Conservation (phyloP, 1,140 invertebrate genomes). For the Scylla paramamosain region DNA sequence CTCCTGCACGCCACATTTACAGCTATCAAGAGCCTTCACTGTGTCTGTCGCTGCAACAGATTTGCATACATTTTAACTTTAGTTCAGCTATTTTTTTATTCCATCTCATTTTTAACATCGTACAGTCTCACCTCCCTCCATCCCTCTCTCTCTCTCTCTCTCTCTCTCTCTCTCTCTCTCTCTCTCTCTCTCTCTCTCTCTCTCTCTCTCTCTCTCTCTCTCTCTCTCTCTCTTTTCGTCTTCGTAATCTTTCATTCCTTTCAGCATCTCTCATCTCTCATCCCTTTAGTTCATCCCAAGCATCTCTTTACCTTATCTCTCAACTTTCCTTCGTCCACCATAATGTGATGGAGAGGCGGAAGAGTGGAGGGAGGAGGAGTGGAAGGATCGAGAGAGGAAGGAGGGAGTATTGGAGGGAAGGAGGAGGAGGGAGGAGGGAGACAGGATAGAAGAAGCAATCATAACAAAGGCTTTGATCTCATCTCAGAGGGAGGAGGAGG, state of each 20-base stretch:
- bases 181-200: neutral
- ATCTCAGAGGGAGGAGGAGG: too few species aligned
- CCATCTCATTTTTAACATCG: neutral
- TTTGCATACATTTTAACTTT: constrained; percentile 13
- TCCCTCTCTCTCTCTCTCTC: constrained; percentile 9
- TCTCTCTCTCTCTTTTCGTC: neutral
- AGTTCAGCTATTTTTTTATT: neutral
- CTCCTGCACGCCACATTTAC: neutral
- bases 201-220: constrained; percentile 19
- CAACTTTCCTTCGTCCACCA: neutral
- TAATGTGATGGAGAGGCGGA: neutral
- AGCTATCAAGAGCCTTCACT: neutral
- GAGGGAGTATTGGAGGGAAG: neutral
- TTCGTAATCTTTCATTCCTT: too few species aligned
- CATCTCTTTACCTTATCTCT: neutral
- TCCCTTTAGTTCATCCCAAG: too few species aligned
- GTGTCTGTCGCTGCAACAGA: neutral
- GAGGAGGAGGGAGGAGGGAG: neutral
- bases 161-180: constrained; percentile 9
- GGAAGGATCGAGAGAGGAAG: too few species aligned
- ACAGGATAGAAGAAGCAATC: neutral
- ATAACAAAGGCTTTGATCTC: too few species aligned
- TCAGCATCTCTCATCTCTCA: too few species aligned
- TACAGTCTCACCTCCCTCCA: neutral
- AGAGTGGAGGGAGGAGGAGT: neutral